Base-by-base conservation (phyloP, 2,113 vertebrate species). In the Alethe castanea region DNA sequence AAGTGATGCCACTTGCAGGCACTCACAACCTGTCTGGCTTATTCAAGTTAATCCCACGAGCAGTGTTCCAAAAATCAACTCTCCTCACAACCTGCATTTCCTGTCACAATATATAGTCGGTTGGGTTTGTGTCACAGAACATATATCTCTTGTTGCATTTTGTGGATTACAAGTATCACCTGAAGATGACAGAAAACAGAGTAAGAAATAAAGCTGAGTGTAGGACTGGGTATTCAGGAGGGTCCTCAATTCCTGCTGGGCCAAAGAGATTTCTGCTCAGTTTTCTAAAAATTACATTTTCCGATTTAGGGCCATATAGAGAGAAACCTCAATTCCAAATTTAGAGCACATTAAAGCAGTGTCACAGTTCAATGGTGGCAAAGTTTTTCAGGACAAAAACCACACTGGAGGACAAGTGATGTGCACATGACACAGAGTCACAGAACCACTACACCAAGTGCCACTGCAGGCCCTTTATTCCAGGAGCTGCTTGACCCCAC, bases 291-390 rank as follows among this genome's bases (percentile, higher is more conserved):
- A 81, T 85, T 28, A 86, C 20, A 4, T 70, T 94, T 91, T 69
- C 66, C 38, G 42, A 86, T 95, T 81, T 81, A 77, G 35, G 64
- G 62, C 59, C 86, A 87, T 67, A 81, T 18, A 42, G 79, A 85
- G 40, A 81, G 52, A 96, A 96, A 87, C 84, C 81, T 92, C 89
- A 82, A 85, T 82, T 94, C 67, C 81, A 45, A 64, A 95, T 92
- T 85, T 91, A 91, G 78, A 93, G 42, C 71, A 42, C 44, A 48
- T 66, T 74, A 79, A 81, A 91, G 17, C 78, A 77, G 28, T 7
- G 40, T 48, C 79, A 71, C 50, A 81, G 28, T 31, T 93, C 60
- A 62, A 28, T 6, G 11, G 26, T 25, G 19, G 66, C 53, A 79
- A 69, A 94, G 61, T 48, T 85, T 83, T 71, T 85, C 82, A 90